Conservation (phyloP, 2,888 invertebrate species). For the Chrysolina haemoptera region DNA sequence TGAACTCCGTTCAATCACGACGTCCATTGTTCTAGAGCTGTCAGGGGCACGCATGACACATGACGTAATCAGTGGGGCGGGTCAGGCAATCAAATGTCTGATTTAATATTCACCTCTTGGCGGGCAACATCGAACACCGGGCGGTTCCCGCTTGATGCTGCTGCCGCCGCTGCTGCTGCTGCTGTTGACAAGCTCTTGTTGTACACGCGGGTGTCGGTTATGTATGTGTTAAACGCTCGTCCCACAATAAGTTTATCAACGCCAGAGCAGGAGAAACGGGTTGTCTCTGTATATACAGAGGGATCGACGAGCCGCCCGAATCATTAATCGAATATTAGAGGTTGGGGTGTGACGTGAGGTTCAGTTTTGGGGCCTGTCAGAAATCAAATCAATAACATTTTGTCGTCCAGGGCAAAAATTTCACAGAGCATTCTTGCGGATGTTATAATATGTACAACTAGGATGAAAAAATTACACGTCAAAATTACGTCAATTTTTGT, state of each 20-base stretch:
- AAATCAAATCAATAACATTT: neutral
- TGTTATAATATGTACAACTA: no score
- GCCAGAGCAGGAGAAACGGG: constrained; percentile 25
- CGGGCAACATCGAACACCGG: constrained; percentile 54
- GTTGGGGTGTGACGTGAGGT: neutral
- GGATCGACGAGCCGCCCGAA: neutral
- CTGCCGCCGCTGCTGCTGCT: constrained; percentile 47
- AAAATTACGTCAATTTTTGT: no score
- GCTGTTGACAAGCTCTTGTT: constrained; percentile 67
- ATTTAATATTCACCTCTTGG: constrained; percentile 69
- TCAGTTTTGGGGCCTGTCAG: neutral
- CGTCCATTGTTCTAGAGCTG: constrained; percentile 67
- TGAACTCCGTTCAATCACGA: constrained; percentile 63
- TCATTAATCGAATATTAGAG: neutral
- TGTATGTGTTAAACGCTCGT: constrained; percentile 65
- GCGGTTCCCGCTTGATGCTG: constrained; percentile 48
- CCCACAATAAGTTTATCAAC: constrained; percentile 66
- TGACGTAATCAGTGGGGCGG: constrained; percentile 69
- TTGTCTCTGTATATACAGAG: neutral
- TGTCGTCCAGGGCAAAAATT: neutral
- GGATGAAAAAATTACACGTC: no score
- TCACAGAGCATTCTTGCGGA: neutral
- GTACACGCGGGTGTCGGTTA: constrained; percentile 60
- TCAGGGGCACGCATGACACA: constrained; percentile 68
- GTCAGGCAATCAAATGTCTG: constrained; percentile 69